Conservation (phyloP, 1,140 invertebrate genomes). For the Leptopilina clavipes region DNA sequence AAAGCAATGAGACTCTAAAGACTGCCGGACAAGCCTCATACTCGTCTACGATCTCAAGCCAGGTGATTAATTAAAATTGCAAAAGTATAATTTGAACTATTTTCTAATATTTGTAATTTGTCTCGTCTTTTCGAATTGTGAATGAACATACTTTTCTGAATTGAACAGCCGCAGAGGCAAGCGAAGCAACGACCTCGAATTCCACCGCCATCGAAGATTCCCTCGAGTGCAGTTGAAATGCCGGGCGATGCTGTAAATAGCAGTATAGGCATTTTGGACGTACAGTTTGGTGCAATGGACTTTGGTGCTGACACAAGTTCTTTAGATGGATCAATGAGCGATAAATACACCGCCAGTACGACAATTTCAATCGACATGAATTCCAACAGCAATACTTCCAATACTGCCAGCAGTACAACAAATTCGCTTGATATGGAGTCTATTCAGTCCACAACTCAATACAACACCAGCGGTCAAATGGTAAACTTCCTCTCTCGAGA, state of each 20-base stretch:
- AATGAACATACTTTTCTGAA: not conserved
- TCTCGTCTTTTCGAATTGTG: too few species aligned
- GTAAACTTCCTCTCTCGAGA: conserved; percentile 49
- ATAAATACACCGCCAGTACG: conserved; percentile 69
- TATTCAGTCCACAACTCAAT: conserved; percentile 63
- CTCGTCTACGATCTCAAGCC: conserved; percentile 66
- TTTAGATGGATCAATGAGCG: conserved; percentile 74
- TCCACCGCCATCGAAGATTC: conserved; percentile 95
- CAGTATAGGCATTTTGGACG: conserved; percentile 87
- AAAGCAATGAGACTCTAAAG: conserved; percentile 80
- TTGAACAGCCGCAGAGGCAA: conserved; percentile 76
- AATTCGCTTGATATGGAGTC: conserved; percentile 70
- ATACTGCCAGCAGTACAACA: conserved; percentile 60
- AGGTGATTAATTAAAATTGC: conserved; percentile 61
- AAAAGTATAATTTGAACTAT: too few species aligned
- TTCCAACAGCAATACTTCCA: conserved; percentile 62
- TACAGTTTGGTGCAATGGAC: conserved; percentile 94
- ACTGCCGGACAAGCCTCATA: conserved; percentile 74
- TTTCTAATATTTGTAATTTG: too few species aligned
- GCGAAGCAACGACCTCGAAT: conserved; percentile 86
- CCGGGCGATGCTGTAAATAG: conserved; percentile 86
- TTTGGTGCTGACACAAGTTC: conserved; percentile 83
- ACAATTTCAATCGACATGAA: conserved; percentile 66
- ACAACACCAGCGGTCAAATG: conserved; percentile 67
- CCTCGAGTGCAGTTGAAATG: conserved; percentile 96